These are phyloP conservation scores for Rhinogobio ventralis DNA, from an alignment of 2,797 vertebrate species.

Conservation along the genomic window DNA sequence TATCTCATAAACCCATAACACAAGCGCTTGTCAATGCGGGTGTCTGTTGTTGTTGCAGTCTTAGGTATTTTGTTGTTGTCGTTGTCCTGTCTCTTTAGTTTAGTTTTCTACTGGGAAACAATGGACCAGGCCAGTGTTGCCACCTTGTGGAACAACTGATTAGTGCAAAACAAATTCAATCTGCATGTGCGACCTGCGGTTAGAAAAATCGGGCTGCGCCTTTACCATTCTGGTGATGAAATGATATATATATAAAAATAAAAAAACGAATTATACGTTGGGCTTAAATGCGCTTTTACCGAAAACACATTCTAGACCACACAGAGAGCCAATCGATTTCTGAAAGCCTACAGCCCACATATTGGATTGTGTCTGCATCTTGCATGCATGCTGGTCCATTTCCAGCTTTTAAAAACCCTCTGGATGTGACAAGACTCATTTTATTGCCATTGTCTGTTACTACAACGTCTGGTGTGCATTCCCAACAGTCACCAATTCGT, in stretches of 20 bases:
- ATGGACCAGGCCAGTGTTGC: no score
- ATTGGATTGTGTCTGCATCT: not conserved
- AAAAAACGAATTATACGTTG: not conserved
- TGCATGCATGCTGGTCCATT: not conserved
- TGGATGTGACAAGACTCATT: slow-evolving; percentile 19
- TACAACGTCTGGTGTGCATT: not conserved
- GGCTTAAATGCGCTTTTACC: not conserved
- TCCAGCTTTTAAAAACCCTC: not conserved
- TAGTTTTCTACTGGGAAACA: not conserved
- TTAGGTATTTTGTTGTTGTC: not conserved
- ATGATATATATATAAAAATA: no score
- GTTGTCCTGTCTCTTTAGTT: not conserved
- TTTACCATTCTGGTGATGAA: no score
- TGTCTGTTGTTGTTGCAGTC: not conserved
- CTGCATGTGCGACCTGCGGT: no score
- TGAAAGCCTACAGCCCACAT: no score
- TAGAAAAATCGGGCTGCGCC: no score
- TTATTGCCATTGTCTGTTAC: slow-evolving; percentile 33
- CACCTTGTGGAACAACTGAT: not conserved
- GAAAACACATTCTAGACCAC: slow-evolving; percentile 18
- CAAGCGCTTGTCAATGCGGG: not conserved
- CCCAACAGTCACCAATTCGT: slow-evolving; percentile 31
- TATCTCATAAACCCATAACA: not conserved
- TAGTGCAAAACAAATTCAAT: not conserved
- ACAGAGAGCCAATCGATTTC: not conserved